Percentiles rank a stretch among this genome's conserved stretches.
Evolutionary conservation across 2,113 vertebrate genomes (phyloP).

Genomic region (Eulacestoma nigropectus): DNA sequence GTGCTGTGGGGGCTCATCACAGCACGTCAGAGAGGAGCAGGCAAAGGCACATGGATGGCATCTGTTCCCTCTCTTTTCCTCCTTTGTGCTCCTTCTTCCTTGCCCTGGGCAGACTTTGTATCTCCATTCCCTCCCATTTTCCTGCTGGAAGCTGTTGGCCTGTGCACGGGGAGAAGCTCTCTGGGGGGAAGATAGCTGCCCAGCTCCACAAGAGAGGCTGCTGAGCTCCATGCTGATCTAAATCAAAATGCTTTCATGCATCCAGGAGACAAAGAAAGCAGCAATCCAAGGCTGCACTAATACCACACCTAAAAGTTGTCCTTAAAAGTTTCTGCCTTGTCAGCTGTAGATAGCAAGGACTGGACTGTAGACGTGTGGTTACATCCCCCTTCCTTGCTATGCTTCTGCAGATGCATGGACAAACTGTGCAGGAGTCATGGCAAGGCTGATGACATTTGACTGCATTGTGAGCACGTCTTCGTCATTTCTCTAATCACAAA

Average conservation of each 20-base stretch:
- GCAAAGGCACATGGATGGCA: not conserved
- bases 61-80: constrained; percentile 1
- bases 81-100: not conserved
- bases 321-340: not conserved
- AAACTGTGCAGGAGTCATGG: not conserved
- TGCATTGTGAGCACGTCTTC: not conserved
- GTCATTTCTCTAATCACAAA: not conserved
- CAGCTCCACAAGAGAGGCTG: not conserved
- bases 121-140: not conserved
- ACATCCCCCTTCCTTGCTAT: not conserved
- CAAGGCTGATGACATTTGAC: not conserved
- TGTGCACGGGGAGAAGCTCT: not conserved
- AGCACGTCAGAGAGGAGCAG: not conserved
- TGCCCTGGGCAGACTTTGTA: not conserved
- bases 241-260: not conserved
- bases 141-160: not conserved
- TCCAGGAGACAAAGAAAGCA: not conserved
- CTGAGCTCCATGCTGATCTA: not conserved
- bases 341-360: not conserved
- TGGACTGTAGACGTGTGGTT: not conserved
- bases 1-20: not conserved
- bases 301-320: not conserved
- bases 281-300: not conserved
- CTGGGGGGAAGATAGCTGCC: not conserved
- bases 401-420: not conserved